phyloP scores from a whole-genome alignment of 2,797 vertebrate species.

The Tadarida brasiliensis region DNA sequence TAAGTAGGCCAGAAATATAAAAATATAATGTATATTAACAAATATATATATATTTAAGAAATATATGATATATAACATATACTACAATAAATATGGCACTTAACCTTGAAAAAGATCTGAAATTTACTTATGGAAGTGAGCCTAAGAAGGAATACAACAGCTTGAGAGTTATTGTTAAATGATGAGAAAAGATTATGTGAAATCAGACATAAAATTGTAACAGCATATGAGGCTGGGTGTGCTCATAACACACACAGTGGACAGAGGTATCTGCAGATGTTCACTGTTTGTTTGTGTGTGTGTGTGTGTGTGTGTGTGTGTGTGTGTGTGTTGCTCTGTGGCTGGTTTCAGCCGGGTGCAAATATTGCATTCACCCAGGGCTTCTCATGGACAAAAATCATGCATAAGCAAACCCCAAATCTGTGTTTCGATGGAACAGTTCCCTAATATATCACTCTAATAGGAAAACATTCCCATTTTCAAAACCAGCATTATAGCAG shows the following conservation, averaged over 20 bases:
- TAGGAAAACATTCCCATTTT: neutral
- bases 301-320: accelerated
- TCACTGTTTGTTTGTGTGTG: accelerated
- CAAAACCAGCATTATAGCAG: neutral
- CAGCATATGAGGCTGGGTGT: accelerated
- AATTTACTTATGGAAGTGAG: neutral
- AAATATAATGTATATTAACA: neutral
- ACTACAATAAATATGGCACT: neutral
- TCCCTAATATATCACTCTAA: conserved; percentile 1
- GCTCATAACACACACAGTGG: accelerated
- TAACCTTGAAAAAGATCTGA: neutral
- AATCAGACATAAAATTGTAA: neutral
- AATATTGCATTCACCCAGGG: neutral
- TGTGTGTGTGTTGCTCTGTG: neutral
- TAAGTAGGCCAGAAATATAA: neutral
- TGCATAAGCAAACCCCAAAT: neutral
- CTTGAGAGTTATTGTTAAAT: neutral
- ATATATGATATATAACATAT: neutral
- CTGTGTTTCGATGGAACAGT: neutral
- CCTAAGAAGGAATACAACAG: neutral
- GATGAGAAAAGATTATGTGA: neutral
- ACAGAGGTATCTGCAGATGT: accelerated
- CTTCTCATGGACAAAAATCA: neutral
- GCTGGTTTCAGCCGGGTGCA: neutral
- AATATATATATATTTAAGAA: neutral